phyloP scores from a whole-genome alignment of 2,888 invertebrate species.

The Stenolophus ochropezus region DNA sequence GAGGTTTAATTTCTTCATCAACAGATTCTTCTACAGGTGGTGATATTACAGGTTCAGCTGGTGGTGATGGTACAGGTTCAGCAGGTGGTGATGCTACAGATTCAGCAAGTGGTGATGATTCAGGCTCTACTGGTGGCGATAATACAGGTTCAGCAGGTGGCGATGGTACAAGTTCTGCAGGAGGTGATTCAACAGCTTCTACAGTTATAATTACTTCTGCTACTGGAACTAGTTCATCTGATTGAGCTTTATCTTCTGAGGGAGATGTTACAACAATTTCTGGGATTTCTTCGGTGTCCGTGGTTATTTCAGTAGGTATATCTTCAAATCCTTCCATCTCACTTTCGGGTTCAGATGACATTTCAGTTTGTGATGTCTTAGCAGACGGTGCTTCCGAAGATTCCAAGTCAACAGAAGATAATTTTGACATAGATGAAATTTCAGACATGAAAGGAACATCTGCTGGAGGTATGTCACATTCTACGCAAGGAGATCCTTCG shows the following conservation, averaged over 20 bases:
- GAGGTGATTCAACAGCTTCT: background rate
- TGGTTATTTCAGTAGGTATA: background rate
- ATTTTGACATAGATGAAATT: slow-evolving; percentile 11
- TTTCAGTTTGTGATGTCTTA: background rate
- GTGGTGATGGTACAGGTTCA: no score
- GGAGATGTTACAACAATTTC: background rate
- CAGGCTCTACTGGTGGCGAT: no score
- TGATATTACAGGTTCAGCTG: background rate
- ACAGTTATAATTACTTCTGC: background rate
- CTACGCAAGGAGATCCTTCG: background rate
- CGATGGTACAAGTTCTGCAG: no score
- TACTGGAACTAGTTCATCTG: background rate
- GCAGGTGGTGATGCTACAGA: background rate
- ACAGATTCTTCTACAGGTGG: background rate
- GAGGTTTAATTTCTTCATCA: background rate
- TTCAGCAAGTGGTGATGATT: no score
- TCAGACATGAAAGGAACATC: background rate
- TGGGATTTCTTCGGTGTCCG: background rate
- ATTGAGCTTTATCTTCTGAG: background rate
- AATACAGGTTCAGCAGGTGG: no score
- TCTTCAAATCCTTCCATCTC: background rate
- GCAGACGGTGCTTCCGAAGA: background rate
- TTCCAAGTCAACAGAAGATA: slow-evolving; percentile 17
- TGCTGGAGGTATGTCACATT: background rate
- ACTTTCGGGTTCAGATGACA: background rate